phyloP scores from a whole-genome alignment of 1,140 invertebrate genomes.

The Ooceraea biroi region DNA sequence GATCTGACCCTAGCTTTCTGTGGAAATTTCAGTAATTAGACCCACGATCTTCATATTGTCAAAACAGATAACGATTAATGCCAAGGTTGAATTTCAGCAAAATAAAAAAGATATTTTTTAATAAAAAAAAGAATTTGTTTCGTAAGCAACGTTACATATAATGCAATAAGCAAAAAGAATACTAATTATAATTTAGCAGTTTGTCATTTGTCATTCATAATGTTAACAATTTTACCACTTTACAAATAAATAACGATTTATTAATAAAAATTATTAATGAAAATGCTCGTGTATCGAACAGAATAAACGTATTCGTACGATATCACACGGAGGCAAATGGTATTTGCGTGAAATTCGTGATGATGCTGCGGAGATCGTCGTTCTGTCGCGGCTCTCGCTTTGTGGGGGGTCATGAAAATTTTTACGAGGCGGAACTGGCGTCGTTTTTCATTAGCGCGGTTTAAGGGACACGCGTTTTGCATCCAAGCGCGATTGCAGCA shows the following conservation, averaged over 20 bases:
- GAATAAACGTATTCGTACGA: not conserved
- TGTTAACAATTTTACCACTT: not conserved
- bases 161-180: not conserved
- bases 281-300: not conserved
- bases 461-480: conserved; percentile 29
- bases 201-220: not conserved
- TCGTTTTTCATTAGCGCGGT: conserved; percentile 61
- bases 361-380: conserved; percentile 50
- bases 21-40: not conserved
- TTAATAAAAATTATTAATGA: conserved; percentile 24
- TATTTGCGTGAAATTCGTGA: conserved; percentile 51
- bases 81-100: not conserved
- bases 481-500: conserved; percentile 31
- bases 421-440: conserved; percentile 60
- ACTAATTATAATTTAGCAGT: too few relatives aligned
- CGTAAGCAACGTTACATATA: not conserved
- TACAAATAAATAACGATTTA: not conserved
- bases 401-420: conserved; percentile 56
- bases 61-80: not conserved
- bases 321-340: conserved; percentile 16
- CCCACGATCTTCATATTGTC: not conserved
- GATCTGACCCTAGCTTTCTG: not conserved
- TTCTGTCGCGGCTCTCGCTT: conserved; percentile 6
- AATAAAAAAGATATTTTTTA: not conserved
- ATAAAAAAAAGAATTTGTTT: not conserved